Conservation (phyloP, 2,888 invertebrate genomes). For the Hydropsyche betteni region DNA sequence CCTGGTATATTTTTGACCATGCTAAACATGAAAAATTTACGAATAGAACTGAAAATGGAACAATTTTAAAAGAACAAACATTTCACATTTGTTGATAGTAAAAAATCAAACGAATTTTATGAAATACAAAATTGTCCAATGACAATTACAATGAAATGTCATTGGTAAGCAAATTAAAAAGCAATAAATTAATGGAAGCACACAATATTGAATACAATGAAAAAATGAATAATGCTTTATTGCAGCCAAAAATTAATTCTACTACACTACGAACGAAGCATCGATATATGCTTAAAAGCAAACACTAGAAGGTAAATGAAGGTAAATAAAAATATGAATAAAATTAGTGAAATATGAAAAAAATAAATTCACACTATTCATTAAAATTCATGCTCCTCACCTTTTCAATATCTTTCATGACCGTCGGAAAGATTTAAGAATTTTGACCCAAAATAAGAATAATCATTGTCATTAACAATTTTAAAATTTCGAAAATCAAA, state of each 20-base stretch:
- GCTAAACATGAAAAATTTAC: too few relatives aligned
- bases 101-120: too few relatives aligned
- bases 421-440: conserved; percentile 12
- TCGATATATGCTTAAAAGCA: conserved; percentile 23
- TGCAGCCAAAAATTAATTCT: background rate
- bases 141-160: too few relatives aligned
- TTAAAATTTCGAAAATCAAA: background rate
- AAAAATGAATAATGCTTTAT: background rate
- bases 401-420: conserved; percentile 52
- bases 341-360: too few relatives aligned
- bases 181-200: conserved; percentile 55
- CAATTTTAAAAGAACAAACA: too few relatives aligned
- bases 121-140: too few relatives aligned
- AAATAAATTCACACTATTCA: conserved; percentile 15
- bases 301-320: conserved; percentile 1
- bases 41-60: too few relatives aligned
- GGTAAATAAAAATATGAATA: too few relatives aligned
- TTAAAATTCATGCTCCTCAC: conserved; percentile 50
- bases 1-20: too few relatives aligned
- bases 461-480: background rate
- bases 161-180: conserved; percentile 37
- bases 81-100: too few relatives aligned
- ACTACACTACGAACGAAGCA: conserved; percentile 34
- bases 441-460: conserved; percentile 18
- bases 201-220: conserved; percentile 54